phyloP scores from a whole-genome alignment of 1,140 invertebrate genomes.

The Lerema accius region DNA sequence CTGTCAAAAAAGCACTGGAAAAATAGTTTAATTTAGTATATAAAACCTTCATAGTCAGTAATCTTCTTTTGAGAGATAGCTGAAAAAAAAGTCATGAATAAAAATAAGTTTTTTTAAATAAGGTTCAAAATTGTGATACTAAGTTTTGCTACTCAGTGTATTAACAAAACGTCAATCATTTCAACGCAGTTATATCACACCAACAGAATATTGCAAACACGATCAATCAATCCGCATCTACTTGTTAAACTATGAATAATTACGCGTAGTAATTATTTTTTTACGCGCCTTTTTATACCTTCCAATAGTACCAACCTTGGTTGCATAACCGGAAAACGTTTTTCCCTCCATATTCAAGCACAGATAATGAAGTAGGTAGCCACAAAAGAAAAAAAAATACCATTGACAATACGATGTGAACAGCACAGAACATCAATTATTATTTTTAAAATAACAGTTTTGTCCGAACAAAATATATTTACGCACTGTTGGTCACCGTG shows the following conservation, averaged over 20 bases:
- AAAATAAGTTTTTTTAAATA: too few relatives aligned
- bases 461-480: constrained; percentile 78
- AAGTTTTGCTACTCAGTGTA: too few relatives aligned
- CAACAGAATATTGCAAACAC: constrained; percentile 39
- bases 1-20: too few relatives aligned
- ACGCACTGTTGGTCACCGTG: constrained; percentile 57
- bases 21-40: too few relatives aligned
- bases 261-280: constrained; percentile 30
- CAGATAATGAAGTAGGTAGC: constrained; percentile 42
- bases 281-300: too few relatives aligned
- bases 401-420: constrained; percentile 62
- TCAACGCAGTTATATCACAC: too few relatives aligned
- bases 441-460: constrained; percentile 82
- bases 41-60: too few relatives aligned
- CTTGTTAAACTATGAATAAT: constrained; percentile 30
- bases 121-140: too few relatives aligned
- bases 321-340: constrained; percentile 44
- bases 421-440: constrained; percentile 73
- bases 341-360: constrained; percentile 51
- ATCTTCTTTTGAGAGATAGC: too few relatives aligned
- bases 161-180: too few relatives aligned
- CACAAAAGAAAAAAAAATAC: constrained; percentile 67
- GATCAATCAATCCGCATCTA: constrained; percentile 25
- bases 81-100: too few relatives aligned
- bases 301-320: too few relatives aligned